A percentile compares a stretch with the other conserved stretches of the same genome.
Evolutionary conservation across 2,113 vertebrate genomes (phyloP).

Genomic region (Pachyramphus minor): DNA sequence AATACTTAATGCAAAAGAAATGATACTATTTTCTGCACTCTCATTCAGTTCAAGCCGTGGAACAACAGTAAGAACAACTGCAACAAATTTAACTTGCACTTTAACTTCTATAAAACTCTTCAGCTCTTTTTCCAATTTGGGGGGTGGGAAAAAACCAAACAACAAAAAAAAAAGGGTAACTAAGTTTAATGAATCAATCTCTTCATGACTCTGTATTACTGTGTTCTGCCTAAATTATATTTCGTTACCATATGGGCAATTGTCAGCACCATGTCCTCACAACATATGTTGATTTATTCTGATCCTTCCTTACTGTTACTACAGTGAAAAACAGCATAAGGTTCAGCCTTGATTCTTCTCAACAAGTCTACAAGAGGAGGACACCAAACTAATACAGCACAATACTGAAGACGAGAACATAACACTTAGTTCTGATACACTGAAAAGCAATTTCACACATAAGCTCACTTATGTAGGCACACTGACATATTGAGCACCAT

Average conservation of each 20-base stretch:
- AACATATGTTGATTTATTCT: slow-evolving; percentile 26
- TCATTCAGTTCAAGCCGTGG: background rate
- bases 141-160: background rate
- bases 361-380: background rate
- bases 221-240: background rate
- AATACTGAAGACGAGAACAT: slow-evolving; percentile 45
- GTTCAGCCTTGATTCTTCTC: slow-evolving; percentile 1
- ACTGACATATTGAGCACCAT: slow-evolving; percentile 39
- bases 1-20: background rate
- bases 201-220: background rate
- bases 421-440: slow-evolving; percentile 43
- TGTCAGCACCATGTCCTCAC: slow-evolving; percentile 24
- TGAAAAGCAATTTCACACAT: slow-evolving; percentile 42
- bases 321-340: slow-evolving; percentile 6
- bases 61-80: background rate
- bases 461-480: slow-evolving; percentile 55
- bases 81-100: background rate
- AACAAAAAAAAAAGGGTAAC: background rate
- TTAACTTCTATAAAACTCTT: background rate
- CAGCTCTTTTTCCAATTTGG: background rate
- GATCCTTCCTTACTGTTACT: slow-evolving; percentile 22
- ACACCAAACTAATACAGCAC: slow-evolving; percentile 49
- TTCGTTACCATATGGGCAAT: background rate
- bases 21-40: background rate
- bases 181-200: background rate